phyloP scores from a whole-genome alignment of 2,888 invertebrate genomes.

The Geophilus truncorum region DNA sequence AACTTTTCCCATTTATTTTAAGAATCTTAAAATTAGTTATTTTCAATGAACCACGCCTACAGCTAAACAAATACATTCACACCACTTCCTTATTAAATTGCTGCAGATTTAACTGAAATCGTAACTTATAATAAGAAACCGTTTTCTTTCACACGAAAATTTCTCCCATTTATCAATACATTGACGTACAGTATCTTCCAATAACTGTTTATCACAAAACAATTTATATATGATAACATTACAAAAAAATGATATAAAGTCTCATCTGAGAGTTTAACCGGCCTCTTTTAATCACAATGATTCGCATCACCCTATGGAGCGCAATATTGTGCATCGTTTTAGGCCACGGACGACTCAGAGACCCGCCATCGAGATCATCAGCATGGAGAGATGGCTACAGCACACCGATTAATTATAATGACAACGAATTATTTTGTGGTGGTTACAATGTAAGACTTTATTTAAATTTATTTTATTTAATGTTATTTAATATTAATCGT shows the following conservation, averaged over 20 bases:
- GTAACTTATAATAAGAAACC: too few species aligned
- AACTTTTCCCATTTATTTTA: too few species aligned
- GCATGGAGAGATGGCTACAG: conserved; percentile 63
- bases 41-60: too few species aligned
- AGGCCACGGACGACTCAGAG: conserved; percentile 43
- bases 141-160: too few species aligned
- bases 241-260: neutral
- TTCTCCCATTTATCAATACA: too few species aligned
- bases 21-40: too few species aligned
- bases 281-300: neutral
- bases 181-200: too few species aligned
- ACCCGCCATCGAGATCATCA: conserved; percentile 44
- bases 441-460: conserved; percentile 40
- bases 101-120: too few species aligned
- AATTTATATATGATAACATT: too few species aligned
- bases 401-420: conserved; percentile 42
- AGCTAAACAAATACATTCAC: too few species aligned
- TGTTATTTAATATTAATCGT: neutral
- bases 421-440: conserved; percentile 44
- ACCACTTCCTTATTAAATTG: too few species aligned
- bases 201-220: too few species aligned
- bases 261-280: neutral
- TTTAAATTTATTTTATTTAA: neutral
- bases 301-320: neutral
- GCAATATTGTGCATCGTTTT: neutral